Conservation (phyloP, 2,888 invertebrate species). For the Acrobasis suavella region DNA sequence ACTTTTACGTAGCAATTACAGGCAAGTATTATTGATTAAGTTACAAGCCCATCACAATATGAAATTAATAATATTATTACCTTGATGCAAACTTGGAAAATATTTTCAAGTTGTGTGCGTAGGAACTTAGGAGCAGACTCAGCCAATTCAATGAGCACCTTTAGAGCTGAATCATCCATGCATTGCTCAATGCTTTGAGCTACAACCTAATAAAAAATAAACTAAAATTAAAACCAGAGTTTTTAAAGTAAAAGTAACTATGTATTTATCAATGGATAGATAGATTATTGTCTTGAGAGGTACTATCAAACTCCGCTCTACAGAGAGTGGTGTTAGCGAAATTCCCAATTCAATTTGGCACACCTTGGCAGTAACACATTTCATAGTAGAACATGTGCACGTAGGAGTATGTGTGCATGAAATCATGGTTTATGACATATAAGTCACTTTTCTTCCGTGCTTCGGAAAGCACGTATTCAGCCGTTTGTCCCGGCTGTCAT, state of each 20-base stretch:
- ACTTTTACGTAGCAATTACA: not conserved
- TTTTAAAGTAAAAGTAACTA: not conserved
- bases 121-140: slow-evolving; percentile 96
- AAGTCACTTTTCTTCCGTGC: too few relatives aligned
- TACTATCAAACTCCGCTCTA: slow-evolving; percentile 80
- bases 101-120: slow-evolving; percentile 91
- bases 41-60: not conserved
- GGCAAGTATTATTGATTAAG: not conserved
- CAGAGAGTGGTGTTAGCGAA: slow-evolving; percentile 76
- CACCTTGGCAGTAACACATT: slow-evolving; percentile 68
- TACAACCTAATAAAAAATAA: slow-evolving; percentile 77
- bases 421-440: too few relatives aligned
- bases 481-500: too few relatives aligned
- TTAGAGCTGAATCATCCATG: slow-evolving; percentile 95
- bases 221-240: slow-evolving; percentile 1
- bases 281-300: slow-evolving; percentile 58
- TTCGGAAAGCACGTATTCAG: too few relatives aligned
- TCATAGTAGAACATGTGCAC: slow-evolving; percentile 56
- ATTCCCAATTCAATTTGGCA: slow-evolving; percentile 69
- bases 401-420: slow-evolving; percentile 59
- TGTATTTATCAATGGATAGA: not conserved
- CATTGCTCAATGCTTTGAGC: slow-evolving; percentile 91
- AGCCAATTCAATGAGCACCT: slow-evolving; percentile 96
- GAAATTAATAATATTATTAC: slow-evolving; percentile 51
- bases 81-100: slow-evolving; percentile 95